Base-by-base conservation (phyloP, 2,113 vertebrate genomes). In the Corythornis madagascariensis region DNA sequence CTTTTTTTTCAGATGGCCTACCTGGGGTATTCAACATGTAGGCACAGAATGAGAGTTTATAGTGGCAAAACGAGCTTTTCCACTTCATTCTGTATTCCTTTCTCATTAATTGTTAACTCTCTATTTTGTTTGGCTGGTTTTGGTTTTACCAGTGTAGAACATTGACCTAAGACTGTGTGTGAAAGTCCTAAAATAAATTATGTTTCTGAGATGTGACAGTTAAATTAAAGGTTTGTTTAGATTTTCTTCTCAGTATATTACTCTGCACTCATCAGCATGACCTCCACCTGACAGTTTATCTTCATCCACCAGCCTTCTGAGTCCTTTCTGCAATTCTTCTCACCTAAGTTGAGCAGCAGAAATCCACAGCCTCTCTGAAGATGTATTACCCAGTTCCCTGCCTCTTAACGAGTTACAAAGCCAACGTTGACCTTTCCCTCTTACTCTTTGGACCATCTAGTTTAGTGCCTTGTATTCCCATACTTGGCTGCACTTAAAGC, bases 221-320 rank as follows among this genome's bases (percentile, higher is more conserved):
- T 88, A 86, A 91, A 85, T 89, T 63, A 82, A 91, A 75, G 17
- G 10, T 64, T 92, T 82, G 7, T 43, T 94, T 87, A 82, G 57
- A 52, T 67, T 89, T 84, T 42, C 35, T 53, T 72, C 55, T 72
- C 6, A 52, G 17, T 75, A 12, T 67, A 38, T 64, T 82, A 73
- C 15, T 82, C 31, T 56, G 61, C 28, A 56, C 8, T 38, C 13
- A 75, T 24, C 47, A 89, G 16, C 20, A 57, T 42, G n/a, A 87
- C 40, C 55, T 73, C 82, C 21, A 72, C 42, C 16, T 72, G 29
- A 42, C 26, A 31, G 50, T 71, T 86, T 78, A 48, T 69, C 16
- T 43, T 48, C 63, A 72, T 29, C 21, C 40, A 84, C 70, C 42
- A 76, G 26, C 67, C 47, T 57, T 83, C n/a, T 33, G 16, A 61